Evolutionary conservation across 2,797 vertebrate species (phyloP), one percentile per base, ranked within the genome.

Genomic region (Chromobotia macracanthus): DNA sequence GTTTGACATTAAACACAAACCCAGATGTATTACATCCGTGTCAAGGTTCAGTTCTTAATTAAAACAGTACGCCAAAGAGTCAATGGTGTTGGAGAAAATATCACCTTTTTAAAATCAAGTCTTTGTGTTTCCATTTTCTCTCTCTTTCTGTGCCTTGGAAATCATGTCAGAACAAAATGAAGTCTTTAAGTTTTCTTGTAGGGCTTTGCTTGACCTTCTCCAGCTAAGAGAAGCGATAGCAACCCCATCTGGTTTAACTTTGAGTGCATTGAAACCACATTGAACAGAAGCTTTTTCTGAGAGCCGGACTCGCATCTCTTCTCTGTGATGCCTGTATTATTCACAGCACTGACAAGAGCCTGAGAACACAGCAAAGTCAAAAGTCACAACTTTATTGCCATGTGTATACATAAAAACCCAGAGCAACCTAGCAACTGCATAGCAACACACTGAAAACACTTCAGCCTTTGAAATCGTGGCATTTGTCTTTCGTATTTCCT

Each of bases 201-300:
- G 58, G 65, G 50, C 25, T 82, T 80, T 56, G 60, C 35, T 58
- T 31, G 66, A 80, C 65, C 70, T 84, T 72, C 77, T 64, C 56
- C 46, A 79, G 80, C 72, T 75, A 69, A 13, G 76, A 80, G 73
- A 73, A 83, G 77, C 38, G 65, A 85, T 81, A 85, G 83, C 79
- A 80, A 15, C 21, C 31, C 61, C 79, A 83, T 85, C 79, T 85
- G 84, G 50, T 81, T 83, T 31, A 46, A 72, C 58, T 83, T 81
- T 18, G 13, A 23, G 48, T 71, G 15, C 65, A 85, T 81, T 79
- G 68, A 69, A 85, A 85, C 77, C 84, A 83, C 75, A 83, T 83
- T 85, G 75, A 79, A 81, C 79, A 85, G 84, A 79, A 83, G 84
- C 80, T 70, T 23, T 77, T 83, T 80, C 56, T 61, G 77, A 78